Conservation (phyloP, 2,797 vertebrate species). For the Diplodus puntazzo region DNA sequence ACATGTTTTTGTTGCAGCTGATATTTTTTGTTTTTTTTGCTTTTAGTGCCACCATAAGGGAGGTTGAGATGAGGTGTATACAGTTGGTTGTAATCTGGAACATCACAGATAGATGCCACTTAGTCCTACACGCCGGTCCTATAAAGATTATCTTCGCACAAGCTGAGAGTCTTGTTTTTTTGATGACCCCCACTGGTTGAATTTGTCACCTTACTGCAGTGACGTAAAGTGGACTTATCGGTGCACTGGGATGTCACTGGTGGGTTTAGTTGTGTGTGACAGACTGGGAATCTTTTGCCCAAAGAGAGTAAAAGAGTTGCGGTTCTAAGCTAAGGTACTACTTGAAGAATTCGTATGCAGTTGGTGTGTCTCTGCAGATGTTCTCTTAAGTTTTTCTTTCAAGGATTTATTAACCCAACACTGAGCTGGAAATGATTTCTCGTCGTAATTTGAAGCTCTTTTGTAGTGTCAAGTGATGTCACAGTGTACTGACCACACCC, state of each 20-base stretch:
- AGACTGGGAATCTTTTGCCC: background rate
- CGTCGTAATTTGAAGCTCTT: background rate
- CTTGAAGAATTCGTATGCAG: background rate
- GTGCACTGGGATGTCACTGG: background rate
- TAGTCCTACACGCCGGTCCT: too few relatives aligned
- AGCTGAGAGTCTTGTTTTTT: too few relatives aligned
- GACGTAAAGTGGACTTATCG: background rate
- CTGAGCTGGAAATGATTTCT: too few relatives aligned
- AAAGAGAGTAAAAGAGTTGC: background rate
- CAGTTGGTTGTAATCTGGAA: too few relatives aligned
- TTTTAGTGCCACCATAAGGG: too few relatives aligned
- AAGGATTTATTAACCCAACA: background rate
- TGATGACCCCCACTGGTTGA: background rate
- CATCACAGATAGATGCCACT: too few relatives aligned
- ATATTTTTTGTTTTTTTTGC: too few relatives aligned
- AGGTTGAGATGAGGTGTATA: too few relatives aligned
- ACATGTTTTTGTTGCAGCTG: too few relatives aligned
- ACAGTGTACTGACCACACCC: background rate
- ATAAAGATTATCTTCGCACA: background rate
- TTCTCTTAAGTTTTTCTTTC: background rate
- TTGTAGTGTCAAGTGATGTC: background rate
- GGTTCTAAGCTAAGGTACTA: background rate
- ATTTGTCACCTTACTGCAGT: background rate
- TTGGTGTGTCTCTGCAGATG: background rate
- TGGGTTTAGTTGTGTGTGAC: background rate